Conservation (phyloP, 1,140 invertebrate genomes). For the Drosophila ficusphila region DNA sequence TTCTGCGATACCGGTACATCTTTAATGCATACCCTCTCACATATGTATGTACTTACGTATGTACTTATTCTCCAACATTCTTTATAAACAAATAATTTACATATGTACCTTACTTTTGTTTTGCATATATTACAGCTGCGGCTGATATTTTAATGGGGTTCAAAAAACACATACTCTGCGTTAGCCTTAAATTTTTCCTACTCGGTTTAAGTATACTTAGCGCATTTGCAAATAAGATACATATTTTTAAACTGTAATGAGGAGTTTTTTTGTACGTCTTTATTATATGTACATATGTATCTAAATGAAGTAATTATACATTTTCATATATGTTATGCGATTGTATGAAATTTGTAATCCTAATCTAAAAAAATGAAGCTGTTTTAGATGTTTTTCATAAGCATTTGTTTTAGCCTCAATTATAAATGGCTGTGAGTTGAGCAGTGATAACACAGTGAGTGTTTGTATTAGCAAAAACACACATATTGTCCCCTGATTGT, state of each 20-base stretch:
- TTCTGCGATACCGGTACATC: conserved; percentile 29
- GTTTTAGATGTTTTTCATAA: too few species aligned
- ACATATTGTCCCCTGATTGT: neutral
- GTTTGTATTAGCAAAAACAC: neutral
- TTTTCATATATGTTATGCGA: too few species aligned
- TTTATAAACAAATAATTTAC: conserved; percentile 1
- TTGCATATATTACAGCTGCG: conserved; percentile 10
- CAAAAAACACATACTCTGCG: neutral
- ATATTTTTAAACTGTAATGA: too few species aligned
- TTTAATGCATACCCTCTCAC: neutral
- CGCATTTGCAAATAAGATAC: too few species aligned
- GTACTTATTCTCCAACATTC: neutral
- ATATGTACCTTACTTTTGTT: neutral
- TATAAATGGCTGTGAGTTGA: neutral
- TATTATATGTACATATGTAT: too few species aligned
- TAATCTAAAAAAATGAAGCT: too few species aligned
- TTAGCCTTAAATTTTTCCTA: too few species aligned
- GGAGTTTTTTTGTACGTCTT: too few species aligned
- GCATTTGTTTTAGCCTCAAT: neutral
- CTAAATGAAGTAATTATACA: too few species aligned
- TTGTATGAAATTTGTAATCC: too few species aligned
- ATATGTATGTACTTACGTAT: neutral
- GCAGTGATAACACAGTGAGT: conserved; percentile 4
- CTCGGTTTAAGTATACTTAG: too few species aligned
- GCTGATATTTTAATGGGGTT: conserved; percentile 1